Conservation (phyloP, 2,113 vertebrate species). For the Lampris incognitus region DNA sequence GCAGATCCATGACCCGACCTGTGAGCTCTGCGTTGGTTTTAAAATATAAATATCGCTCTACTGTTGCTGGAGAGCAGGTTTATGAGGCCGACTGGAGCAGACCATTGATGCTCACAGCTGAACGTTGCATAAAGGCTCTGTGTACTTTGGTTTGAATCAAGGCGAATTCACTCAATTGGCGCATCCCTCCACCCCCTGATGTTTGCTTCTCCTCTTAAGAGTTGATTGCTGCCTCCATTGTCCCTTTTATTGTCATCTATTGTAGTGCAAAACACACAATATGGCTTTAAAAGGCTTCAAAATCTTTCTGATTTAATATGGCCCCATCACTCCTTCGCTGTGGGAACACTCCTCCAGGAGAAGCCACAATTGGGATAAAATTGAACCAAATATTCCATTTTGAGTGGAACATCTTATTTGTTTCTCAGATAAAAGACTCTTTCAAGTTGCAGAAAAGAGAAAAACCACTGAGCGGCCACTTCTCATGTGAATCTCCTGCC, state of each 20-base stretch:
- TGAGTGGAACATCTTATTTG: slow-evolving; percentile 47
- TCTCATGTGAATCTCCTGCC: slow-evolving; percentile 46
- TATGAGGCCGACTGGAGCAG: no score
- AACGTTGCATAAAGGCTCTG: neutral
- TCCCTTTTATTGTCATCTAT: slow-evolving; percentile 21
- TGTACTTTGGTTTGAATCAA: slow-evolving; percentile 5
- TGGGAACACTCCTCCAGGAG: slow-evolving; percentile 44
- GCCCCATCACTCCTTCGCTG: slow-evolving; percentile 51
- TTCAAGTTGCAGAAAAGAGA: slow-evolving; percentile 51
- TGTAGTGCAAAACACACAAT: slow-evolving; percentile 49
- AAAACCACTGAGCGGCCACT: slow-evolving; percentile 47
- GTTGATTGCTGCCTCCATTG: slow-evolving; percentile 34
- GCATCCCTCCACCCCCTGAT: slow-evolving; percentile 13
- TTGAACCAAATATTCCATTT: slow-evolving; percentile 45
- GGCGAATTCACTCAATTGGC: neutral
- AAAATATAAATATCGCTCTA: no score
- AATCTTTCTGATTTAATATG: slow-evolving; percentile 54
- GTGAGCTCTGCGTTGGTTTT: no score
- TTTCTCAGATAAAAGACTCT: slow-evolving; percentile 52
- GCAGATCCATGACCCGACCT: no score
- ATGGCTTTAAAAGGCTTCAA: slow-evolving; percentile 48
- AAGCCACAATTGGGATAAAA: slow-evolving; percentile 34
- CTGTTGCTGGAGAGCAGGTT: no score
- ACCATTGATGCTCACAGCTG: neutral
- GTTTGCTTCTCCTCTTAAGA: slow-evolving; percentile 31